Conservation (phyloP, 2,888 invertebrate species). For the Idaea straminata region DNA sequence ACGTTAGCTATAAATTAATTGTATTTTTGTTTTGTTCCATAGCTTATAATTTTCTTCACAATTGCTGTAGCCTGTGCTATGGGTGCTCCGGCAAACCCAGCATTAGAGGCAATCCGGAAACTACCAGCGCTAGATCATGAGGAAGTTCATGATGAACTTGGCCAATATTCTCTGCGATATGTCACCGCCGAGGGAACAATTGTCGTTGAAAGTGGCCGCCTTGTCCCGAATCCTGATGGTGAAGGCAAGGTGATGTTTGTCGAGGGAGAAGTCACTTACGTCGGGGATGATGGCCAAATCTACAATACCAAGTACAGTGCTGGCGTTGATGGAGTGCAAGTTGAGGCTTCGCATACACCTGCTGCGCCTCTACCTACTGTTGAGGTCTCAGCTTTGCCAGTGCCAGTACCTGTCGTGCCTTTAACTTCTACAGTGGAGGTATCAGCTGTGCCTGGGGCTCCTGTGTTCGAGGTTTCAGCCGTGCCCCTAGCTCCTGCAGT, state of each 20-base stretch:
- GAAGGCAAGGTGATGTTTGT: slow-evolving; percentile 37
- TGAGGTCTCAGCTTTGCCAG: background rate
- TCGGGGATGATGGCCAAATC: slow-evolving; percentile 40
- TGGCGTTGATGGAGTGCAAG: slow-evolving; percentile 38
- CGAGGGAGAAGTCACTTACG: slow-evolving; percentile 45
- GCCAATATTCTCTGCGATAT: slow-evolving; percentile 49
- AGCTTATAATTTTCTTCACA: slow-evolving; percentile 16
- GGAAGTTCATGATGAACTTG: slow-evolving; percentile 47
- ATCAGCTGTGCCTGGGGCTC: background rate
- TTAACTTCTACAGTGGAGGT: background rate
- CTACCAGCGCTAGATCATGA: slow-evolving; percentile 47
- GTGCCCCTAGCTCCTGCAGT: background rate
- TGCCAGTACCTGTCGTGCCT: background rate
- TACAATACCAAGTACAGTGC: slow-evolving; percentile 41
- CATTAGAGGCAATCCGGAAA: slow-evolving; percentile 11
- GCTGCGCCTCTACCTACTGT: no score
- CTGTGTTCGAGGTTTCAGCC: background rate
- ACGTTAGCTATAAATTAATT: background rate
- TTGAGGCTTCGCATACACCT: slow-evolving; percentile 32
- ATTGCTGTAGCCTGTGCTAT: slow-evolving; percentile 15
- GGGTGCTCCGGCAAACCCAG: slow-evolving; percentile 16
- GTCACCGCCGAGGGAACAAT: slow-evolving; percentile 51
- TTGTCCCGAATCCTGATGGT: slow-evolving; percentile 42
- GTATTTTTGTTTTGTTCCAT: slow-evolving; percentile 7
- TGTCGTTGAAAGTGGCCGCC: slow-evolving; percentile 41